Evolutionary conservation across 2,797 vertebrate genomes (phyloP).

Genomic region (Pagetopsis macropterus): DNA sequence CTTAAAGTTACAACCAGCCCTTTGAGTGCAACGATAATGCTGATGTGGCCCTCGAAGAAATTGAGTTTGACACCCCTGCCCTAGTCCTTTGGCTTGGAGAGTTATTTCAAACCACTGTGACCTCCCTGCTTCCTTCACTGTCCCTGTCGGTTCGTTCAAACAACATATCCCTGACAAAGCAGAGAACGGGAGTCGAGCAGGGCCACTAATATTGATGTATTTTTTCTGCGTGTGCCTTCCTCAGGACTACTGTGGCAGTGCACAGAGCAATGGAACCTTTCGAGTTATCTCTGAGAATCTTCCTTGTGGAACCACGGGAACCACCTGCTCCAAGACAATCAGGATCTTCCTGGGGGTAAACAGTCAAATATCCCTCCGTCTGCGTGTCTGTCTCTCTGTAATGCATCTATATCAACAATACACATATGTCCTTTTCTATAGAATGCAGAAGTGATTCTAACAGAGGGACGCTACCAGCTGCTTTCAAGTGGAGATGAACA

Average conservation of each 20-base stretch:
- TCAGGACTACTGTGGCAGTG: slow-evolving; percentile 86
- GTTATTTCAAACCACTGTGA: no score
- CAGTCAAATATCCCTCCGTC: neutral
- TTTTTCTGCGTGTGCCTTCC: neutral
- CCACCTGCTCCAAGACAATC: slow-evolving; percentile 86
- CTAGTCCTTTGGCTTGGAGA: neutral
- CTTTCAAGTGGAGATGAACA: slow-evolving; percentile 70
- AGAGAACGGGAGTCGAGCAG: neutral
- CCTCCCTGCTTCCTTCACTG: neutral
- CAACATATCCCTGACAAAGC: neutral
- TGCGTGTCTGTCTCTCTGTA: no score
- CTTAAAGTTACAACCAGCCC: no score
- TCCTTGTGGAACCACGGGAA: slow-evolving; percentile 84
- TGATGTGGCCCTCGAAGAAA: no score
- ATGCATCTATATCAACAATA: no score
- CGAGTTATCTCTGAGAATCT: slow-evolving; percentile 85
- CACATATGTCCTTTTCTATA: slow-evolving; percentile 53
- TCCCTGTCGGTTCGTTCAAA: neutral
- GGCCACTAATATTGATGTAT: neutral
- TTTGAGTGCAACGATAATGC: no score
- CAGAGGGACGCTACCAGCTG: slow-evolving; percentile 80
- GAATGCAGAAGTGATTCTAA: slow-evolving; percentile 87
- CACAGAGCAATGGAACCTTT: slow-evolving; percentile 80
- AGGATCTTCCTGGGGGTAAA: slow-evolving; percentile 85
- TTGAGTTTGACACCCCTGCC: no score